Percentiles rank a stretch among this genome's conserved stretches.
Evolutionary conservation across 1,140 invertebrate genomes (phyloP).

Genomic region (Aphidius gifuensis): DNA sequence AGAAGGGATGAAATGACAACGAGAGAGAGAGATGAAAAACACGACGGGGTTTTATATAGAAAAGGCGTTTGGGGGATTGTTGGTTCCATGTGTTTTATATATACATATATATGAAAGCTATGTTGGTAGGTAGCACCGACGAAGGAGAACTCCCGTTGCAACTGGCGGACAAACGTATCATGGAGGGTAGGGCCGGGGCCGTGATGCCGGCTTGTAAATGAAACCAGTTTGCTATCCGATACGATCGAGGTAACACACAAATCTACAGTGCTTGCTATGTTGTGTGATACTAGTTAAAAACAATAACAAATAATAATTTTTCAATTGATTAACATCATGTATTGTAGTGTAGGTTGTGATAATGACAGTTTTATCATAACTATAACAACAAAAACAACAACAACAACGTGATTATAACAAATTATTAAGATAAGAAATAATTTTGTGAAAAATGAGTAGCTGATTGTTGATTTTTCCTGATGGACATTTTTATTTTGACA

Average conservation of each 20-base stretch:
- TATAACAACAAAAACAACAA: neutral
- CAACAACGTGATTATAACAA: neutral
- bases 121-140: constrained; percentile 23
- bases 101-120: no score
- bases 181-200: constrained; percentile 53
- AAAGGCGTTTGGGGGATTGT: neutral
- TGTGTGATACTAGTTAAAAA: constrained; percentile 17
- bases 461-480: constrained; percentile 1
- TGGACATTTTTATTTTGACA: neutral
- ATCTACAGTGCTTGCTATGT: constrained; percentile 25
- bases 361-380: no score
- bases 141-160: constrained; percentile 35
- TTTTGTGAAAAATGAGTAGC: no score
- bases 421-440: neutral
- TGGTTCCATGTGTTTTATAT: no score
- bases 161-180: constrained; percentile 53
- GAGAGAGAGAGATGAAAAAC: constrained; percentile 6
- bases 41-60: constrained; percentile 5
- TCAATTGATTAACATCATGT: neutral
- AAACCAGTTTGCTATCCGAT: constrained; percentile 58
- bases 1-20: constrained; percentile 2
- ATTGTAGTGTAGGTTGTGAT: no score
- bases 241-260: constrained; percentile 53
- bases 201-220: constrained; percentile 55
- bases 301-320: constrained; percentile 6